Evolutionary conservation across 2,797 vertebrate genomes (phyloP).

Genomic region (Loriculus beryllinus): DNA sequence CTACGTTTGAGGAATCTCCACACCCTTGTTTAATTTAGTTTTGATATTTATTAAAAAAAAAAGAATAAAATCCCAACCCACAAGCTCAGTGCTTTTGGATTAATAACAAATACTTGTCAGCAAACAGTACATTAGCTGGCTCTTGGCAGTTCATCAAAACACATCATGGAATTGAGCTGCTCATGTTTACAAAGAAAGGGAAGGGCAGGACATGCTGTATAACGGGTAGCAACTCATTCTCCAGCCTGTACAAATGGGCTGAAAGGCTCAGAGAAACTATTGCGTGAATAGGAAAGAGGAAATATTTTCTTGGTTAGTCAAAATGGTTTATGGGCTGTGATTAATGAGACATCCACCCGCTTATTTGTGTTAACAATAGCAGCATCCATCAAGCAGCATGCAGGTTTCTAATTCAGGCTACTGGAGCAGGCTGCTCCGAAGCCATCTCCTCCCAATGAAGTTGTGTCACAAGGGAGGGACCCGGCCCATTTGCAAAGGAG

Average conservation of each 20-base stretch:
- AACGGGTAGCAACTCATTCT: slow-evolving; percentile 63
- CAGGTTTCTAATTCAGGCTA: not conserved
- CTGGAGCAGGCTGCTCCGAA: not conserved
- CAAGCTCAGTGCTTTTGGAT: slow-evolving; percentile 62
- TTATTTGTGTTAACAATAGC: not conserved
- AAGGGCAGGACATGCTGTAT: slow-evolving; percentile 61
- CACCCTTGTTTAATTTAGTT: slow-evolving; percentile 70
- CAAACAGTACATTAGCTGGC: slow-evolving; percentile 77
- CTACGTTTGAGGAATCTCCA: slow-evolving; percentile 32
- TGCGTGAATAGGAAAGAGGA: slow-evolving; percentile 27
- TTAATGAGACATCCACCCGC: slow-evolving; percentile 41
- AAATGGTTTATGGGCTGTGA: slow-evolving; percentile 48
- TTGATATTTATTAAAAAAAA: slow-evolving; percentile 40
- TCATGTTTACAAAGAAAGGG: slow-evolving; percentile 68
- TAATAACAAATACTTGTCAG: slow-evolving; percentile 74
- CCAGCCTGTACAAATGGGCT: not conserved
- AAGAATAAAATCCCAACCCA: slow-evolving; percentile 37
- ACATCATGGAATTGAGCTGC: slow-evolving; percentile 71
- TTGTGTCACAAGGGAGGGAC: not conserved
- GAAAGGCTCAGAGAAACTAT: slow-evolving; percentile 8
- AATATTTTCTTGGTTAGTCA: slow-evolving; percentile 58
- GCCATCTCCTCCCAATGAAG: not conserved
- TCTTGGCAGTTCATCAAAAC: slow-evolving; percentile 75
- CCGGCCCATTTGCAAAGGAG: fast-evolving
- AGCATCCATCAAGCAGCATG: not conserved